A percentile compares a stretch with the other conserved stretches of the same genome.
These are phyloP conservation scores for Pterophyllum scalare DNA, from an alignment of 2,113 vertebrate species.

Conservation along the genomic window DNA sequence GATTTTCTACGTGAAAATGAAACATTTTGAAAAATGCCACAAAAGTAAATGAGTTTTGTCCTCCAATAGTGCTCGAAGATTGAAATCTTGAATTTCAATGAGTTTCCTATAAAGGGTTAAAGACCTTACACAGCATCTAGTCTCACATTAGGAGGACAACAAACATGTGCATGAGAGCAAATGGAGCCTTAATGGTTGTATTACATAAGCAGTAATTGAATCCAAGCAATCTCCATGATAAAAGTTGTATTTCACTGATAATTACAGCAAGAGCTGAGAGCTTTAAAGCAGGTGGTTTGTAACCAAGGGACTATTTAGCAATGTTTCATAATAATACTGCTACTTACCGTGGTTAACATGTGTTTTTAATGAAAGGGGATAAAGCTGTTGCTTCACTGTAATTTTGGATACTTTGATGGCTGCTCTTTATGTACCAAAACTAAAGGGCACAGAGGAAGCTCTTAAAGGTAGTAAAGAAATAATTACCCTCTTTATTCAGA, in stretches of 20 bases:
- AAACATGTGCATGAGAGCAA: slow-evolving; percentile 3
- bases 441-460: background rate
- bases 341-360: background rate
- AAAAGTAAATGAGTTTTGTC: too few species aligned
- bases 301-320: slow-evolving; percentile 39
- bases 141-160: slow-evolving; percentile 9
- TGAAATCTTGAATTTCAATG: too few species aligned
- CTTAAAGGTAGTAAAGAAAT: background rate
- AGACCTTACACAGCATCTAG: background rate
- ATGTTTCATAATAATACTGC: background rate
- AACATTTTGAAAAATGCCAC: too few species aligned
- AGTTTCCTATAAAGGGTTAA: background rate
- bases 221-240: slow-evolving; percentile 12
- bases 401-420: background rate
- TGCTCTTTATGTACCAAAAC: background rate
- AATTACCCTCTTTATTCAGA: background rate
- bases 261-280: slow-evolving; percentile 4
- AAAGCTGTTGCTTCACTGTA: background rate
- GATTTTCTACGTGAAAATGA: too few species aligned
- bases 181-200: slow-evolving; percentile 10
- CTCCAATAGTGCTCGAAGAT: too few species aligned
- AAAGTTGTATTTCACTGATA: slow-evolving; percentile 24
- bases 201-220: slow-evolving; percentile 34
- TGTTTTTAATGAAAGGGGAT: background rate
- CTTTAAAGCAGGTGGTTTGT: slow-evolving; percentile 20